Percentiles rank a stretch among this genome's conserved stretches.
Evolutionary conservation across 2,797 vertebrate genomes (phyloP).

Genomic region (Lates japonicus): DNA sequence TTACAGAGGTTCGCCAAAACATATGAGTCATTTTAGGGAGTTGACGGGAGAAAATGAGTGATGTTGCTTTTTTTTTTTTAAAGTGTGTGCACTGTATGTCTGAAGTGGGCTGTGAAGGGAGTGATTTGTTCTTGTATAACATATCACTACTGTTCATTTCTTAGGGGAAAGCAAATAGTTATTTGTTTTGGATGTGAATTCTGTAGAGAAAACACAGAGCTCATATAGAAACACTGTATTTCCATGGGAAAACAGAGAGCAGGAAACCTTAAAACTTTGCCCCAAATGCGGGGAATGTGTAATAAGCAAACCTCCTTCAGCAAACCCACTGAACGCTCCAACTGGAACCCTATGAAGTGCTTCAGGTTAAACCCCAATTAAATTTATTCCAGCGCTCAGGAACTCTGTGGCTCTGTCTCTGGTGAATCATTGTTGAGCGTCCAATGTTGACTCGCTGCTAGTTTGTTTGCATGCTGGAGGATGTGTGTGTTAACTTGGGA

Average conservation of each 20-base stretch:
- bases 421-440: constrained; percentile 27
- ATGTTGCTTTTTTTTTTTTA: background rate
- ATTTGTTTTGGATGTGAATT: constrained; percentile 27
- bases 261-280: constrained; percentile 33
- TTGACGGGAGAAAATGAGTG: constrained; percentile 29
- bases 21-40: constrained; percentile 39
- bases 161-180: constrained; percentile 29
- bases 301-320: constrained; percentile 29
- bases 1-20: constrained; percentile 24
- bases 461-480: constrained; percentile 42
- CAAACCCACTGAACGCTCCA: constrained; percentile 25
- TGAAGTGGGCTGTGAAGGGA: background rate
- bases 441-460: constrained; percentile 37
- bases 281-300: constrained; percentile 5
- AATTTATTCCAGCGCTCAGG: constrained; percentile 30
- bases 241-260: constrained; percentile 42
- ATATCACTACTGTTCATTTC: constrained; percentile 28
- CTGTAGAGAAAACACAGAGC: constrained; percentile 1
- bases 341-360: constrained; percentile 38
- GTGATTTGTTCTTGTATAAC: constrained; percentile 14
- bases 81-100: background rate
- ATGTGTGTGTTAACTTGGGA: constrained; percentile 21
- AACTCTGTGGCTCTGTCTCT: constrained; percentile 21
- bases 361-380: constrained; percentile 43
- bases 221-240: constrained; percentile 19